Evolutionary conservation across 2,888 invertebrate genomes (phyloP).

Genomic region (Deilephila porcellus): DNA sequence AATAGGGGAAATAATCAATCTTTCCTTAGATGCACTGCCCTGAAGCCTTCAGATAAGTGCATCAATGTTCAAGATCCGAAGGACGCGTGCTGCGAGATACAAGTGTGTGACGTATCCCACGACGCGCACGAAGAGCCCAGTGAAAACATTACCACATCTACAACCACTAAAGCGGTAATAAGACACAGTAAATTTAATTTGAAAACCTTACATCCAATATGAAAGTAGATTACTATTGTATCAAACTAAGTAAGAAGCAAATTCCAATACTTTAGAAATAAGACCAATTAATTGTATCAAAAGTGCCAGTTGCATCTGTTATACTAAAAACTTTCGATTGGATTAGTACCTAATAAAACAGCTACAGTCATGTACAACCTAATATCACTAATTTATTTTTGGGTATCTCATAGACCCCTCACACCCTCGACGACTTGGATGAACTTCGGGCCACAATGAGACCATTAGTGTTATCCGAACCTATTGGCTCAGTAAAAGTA

Average conservation of each 20-base stretch:
- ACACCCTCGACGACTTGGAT: constrained; percentile 51
- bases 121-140: constrained; percentile 88
- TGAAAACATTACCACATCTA: constrained; percentile 61
- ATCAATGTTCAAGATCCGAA: constrained; percentile 92
- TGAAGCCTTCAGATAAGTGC: constrained; percentile 88
- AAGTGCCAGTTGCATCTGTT: no score
- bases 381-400: no score
- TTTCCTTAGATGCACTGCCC: constrained; percentile 83
- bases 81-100: constrained; percentile 93
- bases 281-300: no score
- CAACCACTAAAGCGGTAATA: constrained; percentile 50
- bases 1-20: neutral
- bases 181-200: neutral
- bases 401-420: constrained; percentile 44
- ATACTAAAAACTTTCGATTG: no score
- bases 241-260: neutral
- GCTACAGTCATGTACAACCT: no score
- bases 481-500: constrained; percentile 77
- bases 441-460: constrained; percentile 49
- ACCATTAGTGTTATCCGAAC: constrained; percentile 69
- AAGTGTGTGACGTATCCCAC: constrained; percentile 93
- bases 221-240: neutral
- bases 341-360: no score
- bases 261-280: no score
- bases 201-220: neutral